A percentile compares a stretch with the other conserved stretches of the same genome.
phyloP scores from a whole-genome alignment of 2,888 invertebrate species.

The Latheticus oryzae region DNA sequence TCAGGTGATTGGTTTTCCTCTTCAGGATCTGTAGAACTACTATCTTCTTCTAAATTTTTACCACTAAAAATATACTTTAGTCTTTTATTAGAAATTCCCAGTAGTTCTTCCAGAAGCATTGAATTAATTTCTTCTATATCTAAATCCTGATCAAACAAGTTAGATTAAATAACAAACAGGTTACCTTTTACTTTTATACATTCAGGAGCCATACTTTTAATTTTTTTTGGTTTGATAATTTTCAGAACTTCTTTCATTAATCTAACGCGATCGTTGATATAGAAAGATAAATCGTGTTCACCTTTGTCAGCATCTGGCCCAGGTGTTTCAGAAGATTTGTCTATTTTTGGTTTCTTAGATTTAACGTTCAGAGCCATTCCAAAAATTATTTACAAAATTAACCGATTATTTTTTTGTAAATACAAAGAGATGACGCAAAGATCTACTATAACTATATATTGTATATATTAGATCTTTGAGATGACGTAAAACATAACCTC shows the following conservation, averaged over 20 bases:
- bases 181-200: constrained; percentile 59
- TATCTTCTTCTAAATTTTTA: constrained; percentile 60
- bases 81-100: constrained; percentile 64
- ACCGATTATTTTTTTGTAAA: background rate
- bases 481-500: too few relatives aligned
- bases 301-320: constrained; percentile 57
- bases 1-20: constrained; percentile 57
- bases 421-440: too few relatives aligned
- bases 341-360: constrained; percentile 49
- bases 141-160: constrained; percentile 51
- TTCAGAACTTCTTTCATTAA: constrained; percentile 65
- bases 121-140: constrained; percentile 64
- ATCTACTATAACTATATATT: too few relatives aligned
- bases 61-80: constrained; percentile 63
- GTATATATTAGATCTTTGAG: too few relatives aligned
- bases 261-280: constrained; percentile 62
- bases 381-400: too few relatives aligned
- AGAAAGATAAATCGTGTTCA: constrained; percentile 62
- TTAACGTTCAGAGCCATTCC: constrained; percentile 7
- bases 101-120: constrained; percentile 63
- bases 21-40: constrained; percentile 60
- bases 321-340: constrained; percentile 54
- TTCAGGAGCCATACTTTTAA: constrained; percentile 63
- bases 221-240: constrained; percentile 63
- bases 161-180: too few relatives aligned